Conservation (phyloP, 2,888 invertebrate genomes). For the Rugalucina vietnamica region DNA sequence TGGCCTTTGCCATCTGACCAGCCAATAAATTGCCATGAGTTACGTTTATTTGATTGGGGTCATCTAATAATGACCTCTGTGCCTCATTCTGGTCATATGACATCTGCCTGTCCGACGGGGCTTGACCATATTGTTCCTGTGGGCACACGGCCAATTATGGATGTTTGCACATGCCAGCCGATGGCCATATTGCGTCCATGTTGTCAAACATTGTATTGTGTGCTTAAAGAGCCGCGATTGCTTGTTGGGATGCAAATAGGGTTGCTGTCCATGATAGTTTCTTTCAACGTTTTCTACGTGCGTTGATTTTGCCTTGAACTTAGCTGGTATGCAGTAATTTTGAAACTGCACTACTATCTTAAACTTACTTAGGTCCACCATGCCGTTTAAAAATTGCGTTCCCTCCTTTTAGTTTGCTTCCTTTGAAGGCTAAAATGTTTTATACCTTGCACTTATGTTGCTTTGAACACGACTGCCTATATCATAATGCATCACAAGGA, state of each 20-base stretch:
- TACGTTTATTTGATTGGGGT: conserved; percentile 14
- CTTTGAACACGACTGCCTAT: too few relatives aligned
- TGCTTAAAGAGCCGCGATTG: not conserved
- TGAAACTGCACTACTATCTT: too few relatives aligned
- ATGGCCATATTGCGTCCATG: conserved; percentile 10
- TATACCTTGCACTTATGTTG: too few relatives aligned
- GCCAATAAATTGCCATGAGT: not conserved
- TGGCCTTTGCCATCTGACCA: conserved; percentile 4
- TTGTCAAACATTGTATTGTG: not conserved
- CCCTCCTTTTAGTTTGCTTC: too few relatives aligned
- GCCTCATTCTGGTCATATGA: not conserved
- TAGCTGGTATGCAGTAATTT: too few relatives aligned
- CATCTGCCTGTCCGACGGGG: conserved; percentile 2
- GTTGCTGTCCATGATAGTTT: too few relatives aligned
- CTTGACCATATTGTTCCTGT: conserved; percentile 1
- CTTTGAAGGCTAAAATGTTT: too few relatives aligned
- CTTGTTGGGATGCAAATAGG: too few relatives aligned
- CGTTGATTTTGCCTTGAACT: too few relatives aligned
- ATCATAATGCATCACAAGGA: not conserved
- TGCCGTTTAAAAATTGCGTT: too few relatives aligned
- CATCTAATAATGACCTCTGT: not conserved
- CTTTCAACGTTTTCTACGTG: too few relatives aligned
- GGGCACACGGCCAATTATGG: conserved; percentile 4
- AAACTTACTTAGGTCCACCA: too few relatives aligned
- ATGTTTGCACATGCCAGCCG: conserved; percentile 6